Conservation (phyloP, 2,797 vertebrate species). For the Lagocephalus sceleratus region DNA sequence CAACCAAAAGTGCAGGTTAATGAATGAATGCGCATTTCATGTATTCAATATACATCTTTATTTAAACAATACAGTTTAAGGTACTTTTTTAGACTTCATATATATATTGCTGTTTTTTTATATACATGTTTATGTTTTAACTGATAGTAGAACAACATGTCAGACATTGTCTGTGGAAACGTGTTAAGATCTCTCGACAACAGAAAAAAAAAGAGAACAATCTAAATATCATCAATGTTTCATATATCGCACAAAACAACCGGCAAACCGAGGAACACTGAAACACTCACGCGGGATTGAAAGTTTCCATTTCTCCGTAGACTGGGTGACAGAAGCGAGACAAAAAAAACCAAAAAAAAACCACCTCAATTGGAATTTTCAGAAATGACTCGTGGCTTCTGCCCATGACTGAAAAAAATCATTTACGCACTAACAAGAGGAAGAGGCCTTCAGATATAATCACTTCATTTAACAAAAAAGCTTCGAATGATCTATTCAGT, state of each 20-base stretch:
- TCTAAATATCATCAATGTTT: slow-evolving; percentile 49
- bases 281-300: slow-evolving; percentile 45
- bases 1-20: background rate
- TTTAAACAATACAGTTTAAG: slow-evolving; percentile 45
- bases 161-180: slow-evolving; percentile 13
- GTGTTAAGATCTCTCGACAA: slow-evolving; percentile 21
- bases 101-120: slow-evolving; percentile 29
- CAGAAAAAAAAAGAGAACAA: slow-evolving; percentile 23
- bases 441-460: too few species aligned
- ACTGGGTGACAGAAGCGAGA: background rate
- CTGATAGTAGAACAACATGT: background rate
- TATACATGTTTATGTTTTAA: background rate
- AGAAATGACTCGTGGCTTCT: background rate
- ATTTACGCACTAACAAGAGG: too few species aligned
- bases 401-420: slow-evolving; percentile 6
- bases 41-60: slow-evolving; percentile 54
- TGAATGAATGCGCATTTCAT: slow-evolving; percentile 4
- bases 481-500: background rate
- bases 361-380: background rate
- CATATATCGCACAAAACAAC: slow-evolving; percentile 57
- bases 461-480: too few species aligned
- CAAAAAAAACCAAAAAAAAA: too few species aligned
- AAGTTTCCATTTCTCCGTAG: slow-evolving; percentile 1
- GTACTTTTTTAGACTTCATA: slow-evolving; percentile 22
- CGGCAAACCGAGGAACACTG: slow-evolving; percentile 44